A percentile compares a stretch with the other conserved stretches of the same genome.
Conservation (phyloP, 2,888 invertebrate species). For the Ditylenchus weischeri region DNA sequence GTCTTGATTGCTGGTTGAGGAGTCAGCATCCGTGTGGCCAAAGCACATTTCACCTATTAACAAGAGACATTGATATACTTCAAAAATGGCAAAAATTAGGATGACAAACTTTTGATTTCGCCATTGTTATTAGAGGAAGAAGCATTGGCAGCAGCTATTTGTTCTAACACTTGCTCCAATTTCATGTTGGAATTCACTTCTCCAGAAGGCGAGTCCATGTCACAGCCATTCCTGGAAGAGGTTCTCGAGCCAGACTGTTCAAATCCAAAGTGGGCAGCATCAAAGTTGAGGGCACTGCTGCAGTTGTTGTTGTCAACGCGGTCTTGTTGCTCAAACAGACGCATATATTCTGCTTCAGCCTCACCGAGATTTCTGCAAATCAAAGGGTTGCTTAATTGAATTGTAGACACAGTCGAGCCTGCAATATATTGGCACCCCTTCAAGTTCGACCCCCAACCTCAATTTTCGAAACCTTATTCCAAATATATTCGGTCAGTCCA, state of each 20-base stretch:
- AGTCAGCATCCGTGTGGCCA: too few relatives aligned
- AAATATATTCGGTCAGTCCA: not conserved
- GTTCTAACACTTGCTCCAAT: not conserved
- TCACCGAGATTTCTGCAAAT: conserved; percentile 33
- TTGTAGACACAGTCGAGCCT: too few relatives aligned
- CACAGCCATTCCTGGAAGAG: conserved; percentile 5
- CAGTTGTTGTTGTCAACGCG: conserved; percentile 14
- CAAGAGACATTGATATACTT: too few relatives aligned
- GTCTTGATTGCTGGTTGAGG: too few relatives aligned
- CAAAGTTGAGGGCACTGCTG: not conserved
- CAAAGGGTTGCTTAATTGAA: not conserved
- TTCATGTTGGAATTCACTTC: not conserved
- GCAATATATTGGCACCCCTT: too few relatives aligned
- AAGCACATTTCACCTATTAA: too few relatives aligned
- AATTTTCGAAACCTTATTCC: not conserved
- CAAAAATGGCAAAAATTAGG: too few relatives aligned
- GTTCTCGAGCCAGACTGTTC: not conserved
- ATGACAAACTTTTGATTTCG: not conserved
- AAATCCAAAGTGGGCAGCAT: not conserved
- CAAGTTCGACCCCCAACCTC: too few relatives aligned
- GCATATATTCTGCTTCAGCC: conserved; percentile 30
- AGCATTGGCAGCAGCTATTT: not conserved
- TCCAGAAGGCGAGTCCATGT: not conserved
- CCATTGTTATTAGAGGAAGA: conserved; percentile 1
- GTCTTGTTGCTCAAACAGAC: conserved; percentile 28